Conservation (phyloP, 2,113 vertebrate genomes). For the Sula dactylatra region DNA sequence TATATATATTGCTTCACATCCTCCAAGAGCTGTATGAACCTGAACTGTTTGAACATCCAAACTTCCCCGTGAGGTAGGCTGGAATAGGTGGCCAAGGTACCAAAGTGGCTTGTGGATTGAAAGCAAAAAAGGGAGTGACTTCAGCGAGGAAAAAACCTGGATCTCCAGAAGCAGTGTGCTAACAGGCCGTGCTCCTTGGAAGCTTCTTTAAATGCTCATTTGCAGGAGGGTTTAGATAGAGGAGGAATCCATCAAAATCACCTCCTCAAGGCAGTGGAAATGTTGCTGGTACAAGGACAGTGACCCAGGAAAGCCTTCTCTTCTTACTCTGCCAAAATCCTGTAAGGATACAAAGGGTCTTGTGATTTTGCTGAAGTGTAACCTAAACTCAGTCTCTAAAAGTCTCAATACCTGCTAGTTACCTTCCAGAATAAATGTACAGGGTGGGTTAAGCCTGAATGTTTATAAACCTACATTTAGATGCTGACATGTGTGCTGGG, state of each 20-base stretch:
- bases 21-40: slow-evolving; percentile 7
- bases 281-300: slow-evolving; percentile 4
- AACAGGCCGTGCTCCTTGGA: neutral
- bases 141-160: neutral
- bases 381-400: neutral
- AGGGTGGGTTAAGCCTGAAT: neutral
- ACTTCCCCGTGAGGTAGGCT: slow-evolving; percentile 54
- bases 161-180: slow-evolving; percentile 19
- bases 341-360: neutral
- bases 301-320: neutral
- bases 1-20: neutral
- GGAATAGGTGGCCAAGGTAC: neutral
- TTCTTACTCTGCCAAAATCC: neutral
- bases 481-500: too few species aligned
- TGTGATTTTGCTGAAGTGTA: neutral
- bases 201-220: slow-evolving; percentile 31
- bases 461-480: neutral
- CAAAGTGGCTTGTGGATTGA: neutral
- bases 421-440: neutral
- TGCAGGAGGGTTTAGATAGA: slow-evolving; percentile 7
- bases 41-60: slow-evolving; percentile 6
- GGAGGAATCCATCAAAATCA: slow-evolving; percentile 35
- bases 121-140: slow-evolving; percentile 55
- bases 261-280: slow-evolving; percentile 4
- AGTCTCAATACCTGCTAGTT: neutral